phyloP scores from a whole-genome alignment of 2,888 invertebrate genomes.

The Tuta absoluta region DNA sequence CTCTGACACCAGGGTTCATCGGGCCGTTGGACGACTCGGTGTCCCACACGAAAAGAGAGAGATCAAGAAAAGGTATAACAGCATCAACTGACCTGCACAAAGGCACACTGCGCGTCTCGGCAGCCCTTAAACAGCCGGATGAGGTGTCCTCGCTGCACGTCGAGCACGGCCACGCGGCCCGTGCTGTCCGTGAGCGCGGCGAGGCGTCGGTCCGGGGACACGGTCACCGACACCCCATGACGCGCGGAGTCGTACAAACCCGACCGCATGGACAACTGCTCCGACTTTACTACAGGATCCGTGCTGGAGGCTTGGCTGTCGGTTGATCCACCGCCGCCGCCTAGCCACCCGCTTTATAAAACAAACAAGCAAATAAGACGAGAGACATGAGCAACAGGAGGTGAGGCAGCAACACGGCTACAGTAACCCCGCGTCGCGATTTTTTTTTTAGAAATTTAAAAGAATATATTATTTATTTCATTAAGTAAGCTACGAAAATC shows the following conservation, averaged over 20 bases:
- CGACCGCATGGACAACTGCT: conserved; percentile 89
- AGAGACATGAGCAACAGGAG: no score
- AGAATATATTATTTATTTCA: no score
- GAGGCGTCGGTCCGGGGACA: conserved; percentile 90
- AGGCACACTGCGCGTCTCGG: conserved; percentile 96
- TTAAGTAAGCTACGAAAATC: no score
- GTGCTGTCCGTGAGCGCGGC: conserved; percentile 92
- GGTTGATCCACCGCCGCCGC: conserved; percentile 62
- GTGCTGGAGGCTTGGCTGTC: conserved; percentile 52
- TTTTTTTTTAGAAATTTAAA: no score
- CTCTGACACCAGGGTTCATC: no score
- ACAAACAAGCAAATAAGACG: not conserved
- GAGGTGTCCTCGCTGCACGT: conserved; percentile 89
- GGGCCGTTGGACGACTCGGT: no score
- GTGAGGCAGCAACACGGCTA: no score
- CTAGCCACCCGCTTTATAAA: conserved; percentile 69
- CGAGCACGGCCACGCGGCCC: conserved; percentile 93
- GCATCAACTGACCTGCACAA: conserved; percentile 85
- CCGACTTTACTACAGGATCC: conserved; percentile 83
- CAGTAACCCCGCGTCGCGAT: no score
- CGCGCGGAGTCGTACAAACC: conserved; percentile 90
- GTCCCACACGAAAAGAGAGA: no score
- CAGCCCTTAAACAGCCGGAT: conserved; percentile 97
- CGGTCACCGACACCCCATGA: conserved; percentile 84
- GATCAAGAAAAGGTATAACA: no score